phyloP scores from a whole-genome alignment of 2,113 vertebrate genomes.

The Catharus minimus region DNA sequence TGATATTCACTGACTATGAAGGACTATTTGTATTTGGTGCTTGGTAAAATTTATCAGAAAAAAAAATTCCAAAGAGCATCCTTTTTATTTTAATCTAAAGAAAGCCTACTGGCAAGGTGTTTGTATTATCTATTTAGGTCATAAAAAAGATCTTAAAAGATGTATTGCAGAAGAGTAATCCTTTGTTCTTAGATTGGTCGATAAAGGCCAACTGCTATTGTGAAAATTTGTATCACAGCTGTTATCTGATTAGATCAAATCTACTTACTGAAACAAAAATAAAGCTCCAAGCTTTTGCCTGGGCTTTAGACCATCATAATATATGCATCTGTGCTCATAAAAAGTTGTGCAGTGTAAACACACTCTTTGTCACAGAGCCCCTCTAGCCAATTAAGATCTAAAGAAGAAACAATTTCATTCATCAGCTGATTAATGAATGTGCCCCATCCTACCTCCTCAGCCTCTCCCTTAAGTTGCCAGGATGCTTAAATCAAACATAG shows the following conservation, averaged over 20 bases:
- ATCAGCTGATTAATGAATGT: neutral
- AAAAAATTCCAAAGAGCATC: neutral
- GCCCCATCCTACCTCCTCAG: neutral
- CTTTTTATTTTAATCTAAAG: neutral
- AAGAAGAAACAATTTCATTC: neutral
- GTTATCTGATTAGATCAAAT: conserved; percentile 5
- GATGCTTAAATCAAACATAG: neutral
- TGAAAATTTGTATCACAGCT: neutral
- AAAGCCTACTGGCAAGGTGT: neutral
- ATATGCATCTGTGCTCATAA: neutral
- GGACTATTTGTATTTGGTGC: neutral
- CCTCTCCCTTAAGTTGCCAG: neutral
- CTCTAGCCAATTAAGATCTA: neutral
- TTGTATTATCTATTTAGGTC: neutral
- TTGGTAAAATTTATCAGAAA: neutral
- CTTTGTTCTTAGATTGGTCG: neutral
- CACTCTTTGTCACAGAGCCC: neutral
- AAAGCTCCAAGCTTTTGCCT: neutral
- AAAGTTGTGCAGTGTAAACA: conserved; percentile 2
- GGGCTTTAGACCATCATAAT: neutral
- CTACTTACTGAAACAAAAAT: neutral
- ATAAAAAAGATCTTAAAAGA: neutral
- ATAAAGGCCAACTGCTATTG: neutral
- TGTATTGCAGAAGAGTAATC: neutral
- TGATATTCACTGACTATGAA: neutral